Conservation (phyloP, 1,140 invertebrate genomes). For the Drosophila seguyi region DNA sequence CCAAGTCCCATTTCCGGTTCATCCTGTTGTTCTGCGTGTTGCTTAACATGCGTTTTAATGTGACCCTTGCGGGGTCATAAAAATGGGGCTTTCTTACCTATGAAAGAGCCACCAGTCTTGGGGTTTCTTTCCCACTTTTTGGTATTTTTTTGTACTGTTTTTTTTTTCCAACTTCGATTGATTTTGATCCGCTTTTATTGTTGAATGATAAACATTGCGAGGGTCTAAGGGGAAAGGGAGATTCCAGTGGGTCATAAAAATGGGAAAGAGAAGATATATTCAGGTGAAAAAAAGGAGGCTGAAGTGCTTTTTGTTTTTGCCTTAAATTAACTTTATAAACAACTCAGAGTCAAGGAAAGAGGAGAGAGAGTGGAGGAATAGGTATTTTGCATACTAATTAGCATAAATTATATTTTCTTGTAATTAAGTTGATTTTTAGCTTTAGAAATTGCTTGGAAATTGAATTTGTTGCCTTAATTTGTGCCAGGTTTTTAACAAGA, state of each 20-base stretch:
- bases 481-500: not conserved
- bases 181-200: constrained; percentile 66
- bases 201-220: constrained; percentile 53
- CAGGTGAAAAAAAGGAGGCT: constrained; percentile 29
- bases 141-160: constrained; percentile 1
- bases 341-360: not conserved
- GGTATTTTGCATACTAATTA: not conserved
- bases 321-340: constrained; percentile 32
- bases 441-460: not conserved
- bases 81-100: constrained; percentile 49
- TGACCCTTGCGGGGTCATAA: constrained; percentile 83
- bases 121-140: not conserved
- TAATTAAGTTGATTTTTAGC: not conserved
- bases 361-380: no score
- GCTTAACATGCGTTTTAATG: constrained; percentile 81
- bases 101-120: not conserved
- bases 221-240: no score
- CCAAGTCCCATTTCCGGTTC: constrained; percentile 14
- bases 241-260: constrained; percentile 53
- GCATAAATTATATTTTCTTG: constrained; percentile 1
- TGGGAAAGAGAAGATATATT: not conserved
- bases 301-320: not conserved
- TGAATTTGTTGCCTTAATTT: not conserved
- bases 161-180: constrained; percentile 53
- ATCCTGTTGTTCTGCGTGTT: constrained; percentile 55